Base-by-base conservation (phyloP, 1,140 invertebrate genomes). In the Trichonephila clavata region DNA sequence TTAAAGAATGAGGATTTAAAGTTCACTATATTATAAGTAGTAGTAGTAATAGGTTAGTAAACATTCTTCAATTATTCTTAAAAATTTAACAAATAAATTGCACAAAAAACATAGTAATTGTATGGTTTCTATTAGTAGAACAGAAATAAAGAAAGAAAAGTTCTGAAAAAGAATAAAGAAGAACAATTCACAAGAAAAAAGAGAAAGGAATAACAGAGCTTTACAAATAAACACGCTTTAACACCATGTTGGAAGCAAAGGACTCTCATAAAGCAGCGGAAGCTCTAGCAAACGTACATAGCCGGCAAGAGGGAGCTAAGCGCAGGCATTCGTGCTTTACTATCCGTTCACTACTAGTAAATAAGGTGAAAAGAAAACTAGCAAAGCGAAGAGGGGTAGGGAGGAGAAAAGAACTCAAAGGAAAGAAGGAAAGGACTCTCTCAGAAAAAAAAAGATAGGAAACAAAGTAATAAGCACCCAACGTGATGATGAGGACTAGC, bases 401-500 rank as follows among this genome's bases (percentile, higher is more conserved):
- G 39, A 61, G 57, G 60, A 84, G 50, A 65, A 83, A 92, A 71
- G 83, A 63, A 27, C 2, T 20, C 32, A 61, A 61, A 61, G n/a
- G 60, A 13, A 32, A n/a, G 77, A 57, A 83, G 24, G 32, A 20
- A 90, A 90, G 50, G 50, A 50, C 50, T 50, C 43, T 43, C 6
- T 50, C 7, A 50, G 61, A 50, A 84, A 71, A 83, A 57, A 92
- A 92, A 16, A 32, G 84, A 50, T 16, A 50, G 43, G 21, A 21
- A 84, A 18, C 21, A 43, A 71, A 71, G 91, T 61, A 92, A 86
- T 92, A 92, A 92, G 91, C 60, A 86, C 43, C 32, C 83, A 39
- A 92, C 91, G 91, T 92, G 91, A 86, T 83, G 68, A 92, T 92
- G 84, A 92, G 65, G 39, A 77, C 68, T 77, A 27, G 24, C 24